Base-by-base conservation (phyloP, 2,888 invertebrate species). In the Lagria hirta region DNA sequence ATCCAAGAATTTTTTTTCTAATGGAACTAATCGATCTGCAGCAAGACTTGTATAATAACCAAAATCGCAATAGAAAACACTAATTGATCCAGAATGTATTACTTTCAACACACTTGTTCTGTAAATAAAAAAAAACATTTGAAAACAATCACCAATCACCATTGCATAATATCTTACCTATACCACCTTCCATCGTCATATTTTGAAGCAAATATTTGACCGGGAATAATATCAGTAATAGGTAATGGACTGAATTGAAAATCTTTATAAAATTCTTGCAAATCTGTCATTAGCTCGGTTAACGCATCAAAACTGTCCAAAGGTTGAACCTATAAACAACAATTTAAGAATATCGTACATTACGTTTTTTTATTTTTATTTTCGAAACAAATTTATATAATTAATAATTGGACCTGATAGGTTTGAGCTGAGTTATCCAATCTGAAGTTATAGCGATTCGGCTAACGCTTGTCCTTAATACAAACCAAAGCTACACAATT, bases 161-260 rank as follows among this genome's bases (percentile, higher is more conserved):
- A n/a, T n/a, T 6, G 4, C 16, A 13, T 27, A 21, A 22, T 7
- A 14, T 22, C 71, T 64, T 70, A 86, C 88, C 88, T 80, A 68
- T 88, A 86, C 85, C 86, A 89, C 13, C 75, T 73, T 2, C 78
- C 74, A 61, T 86, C 82, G 26, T 80, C 80, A 60, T 84, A 80
- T 57, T 75, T 78, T 0, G 81, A 84, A 1, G 86, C 85, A 66
- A 83, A 88, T 16, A 84, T 75, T 60, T 80, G 79, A 1, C 86
- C 86, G 41, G 70, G 74, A 56, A 45, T 29, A 4, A 70, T 61
- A 17, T 69, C 64, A 3, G 64, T 63, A 1, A 66, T 56, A 3
- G 48, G 47, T 22, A 65, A 72, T 55, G 62, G 77, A 66, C 62
- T 76, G 67, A 64, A 72, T 49, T 75, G 75, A 1, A 74, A 61